Conservation (phyloP, 2,797 vertebrate species). For the Dromococcyx pavoninus region DNA sequence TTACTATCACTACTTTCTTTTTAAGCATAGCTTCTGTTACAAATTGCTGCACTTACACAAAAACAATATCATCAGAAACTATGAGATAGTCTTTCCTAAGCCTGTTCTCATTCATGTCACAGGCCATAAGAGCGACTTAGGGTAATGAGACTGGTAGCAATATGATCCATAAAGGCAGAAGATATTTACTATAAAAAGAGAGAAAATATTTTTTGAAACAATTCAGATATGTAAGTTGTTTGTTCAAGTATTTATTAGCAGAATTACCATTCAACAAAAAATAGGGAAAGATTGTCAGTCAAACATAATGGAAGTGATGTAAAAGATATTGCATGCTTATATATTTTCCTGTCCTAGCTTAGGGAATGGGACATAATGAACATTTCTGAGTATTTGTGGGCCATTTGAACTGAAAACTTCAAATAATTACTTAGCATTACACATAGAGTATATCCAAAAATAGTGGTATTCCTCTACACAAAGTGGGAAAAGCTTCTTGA, state of each 20-base stretch:
- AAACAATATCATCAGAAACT: not conserved
- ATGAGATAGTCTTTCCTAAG: not conserved
- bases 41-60: not conserved
- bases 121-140: not conserved
- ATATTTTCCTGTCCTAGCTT: not conserved
- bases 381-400: not conserved
- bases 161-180: not conserved
- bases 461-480: not conserved
- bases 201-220: not conserved
- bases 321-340: not conserved
- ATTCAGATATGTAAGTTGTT: not conserved
- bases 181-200: not conserved
- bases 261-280: not conserved
- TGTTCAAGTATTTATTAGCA: not conserved
- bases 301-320: not conserved
- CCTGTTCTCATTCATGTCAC: not conserved
- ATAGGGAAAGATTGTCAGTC: not conserved
- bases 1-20: not conserved
- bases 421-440: not conserved
- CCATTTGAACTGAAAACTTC: not conserved
- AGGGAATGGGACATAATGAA: not conserved
- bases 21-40: not conserved
- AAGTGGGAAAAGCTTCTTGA: not conserved
- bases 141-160: not conserved
- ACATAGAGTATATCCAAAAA: not conserved